Evolutionary conservation across 2,797 vertebrate genomes (phyloP), one percentile per base, ranked within the genome.

Genomic region (Brotula barbata): DNA sequence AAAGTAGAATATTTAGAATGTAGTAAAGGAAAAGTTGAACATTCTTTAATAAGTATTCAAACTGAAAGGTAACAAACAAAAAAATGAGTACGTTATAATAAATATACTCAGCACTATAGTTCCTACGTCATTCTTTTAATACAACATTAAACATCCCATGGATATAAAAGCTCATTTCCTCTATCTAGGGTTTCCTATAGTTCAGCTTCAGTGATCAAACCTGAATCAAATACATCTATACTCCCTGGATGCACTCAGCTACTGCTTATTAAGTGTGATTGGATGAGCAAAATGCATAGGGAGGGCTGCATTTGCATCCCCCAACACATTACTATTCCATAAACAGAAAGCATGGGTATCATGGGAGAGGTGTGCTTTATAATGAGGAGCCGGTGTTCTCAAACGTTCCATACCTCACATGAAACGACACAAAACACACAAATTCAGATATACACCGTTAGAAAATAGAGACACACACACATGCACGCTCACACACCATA

Each of bases 291-390:
- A 80, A 81, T 80, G 81, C 80, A 78, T 3, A 12, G 58, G 34
- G 64, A 22, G 31, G 68, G 69, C 71, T 75, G 64, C 65, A 85
- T 87, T 84, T 84, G 76, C 84, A 86, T 86, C 67, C 46, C 39
- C 51, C 37, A 62, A 68, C 69, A 59, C 71, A 82, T 86, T 78
- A 85, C 78, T 80, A 82, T 85, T 87, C 89, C 83, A 89, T 89
- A 87, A 88, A 85, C 73, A 77, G 75, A 85, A 73, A 63, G 64
- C 75, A 85, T 17, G 43, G 81, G 84, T 75, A 64, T 81, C 87
- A 75, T 64, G 86, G 84, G 85, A 87, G 66, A 83, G 44, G 73
- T 72, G 55, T 60, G 74, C 50, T 75, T 83, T 82, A 77, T 89
- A 89, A 89, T 89, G 83, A 90, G 81, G 60, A 80, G 68, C 60